Evolutionary conservation across 2,888 invertebrate genomes (phyloP), one percentile per base, ranked within the genome.

Genomic region (Philopedon plagiatum): DNA sequence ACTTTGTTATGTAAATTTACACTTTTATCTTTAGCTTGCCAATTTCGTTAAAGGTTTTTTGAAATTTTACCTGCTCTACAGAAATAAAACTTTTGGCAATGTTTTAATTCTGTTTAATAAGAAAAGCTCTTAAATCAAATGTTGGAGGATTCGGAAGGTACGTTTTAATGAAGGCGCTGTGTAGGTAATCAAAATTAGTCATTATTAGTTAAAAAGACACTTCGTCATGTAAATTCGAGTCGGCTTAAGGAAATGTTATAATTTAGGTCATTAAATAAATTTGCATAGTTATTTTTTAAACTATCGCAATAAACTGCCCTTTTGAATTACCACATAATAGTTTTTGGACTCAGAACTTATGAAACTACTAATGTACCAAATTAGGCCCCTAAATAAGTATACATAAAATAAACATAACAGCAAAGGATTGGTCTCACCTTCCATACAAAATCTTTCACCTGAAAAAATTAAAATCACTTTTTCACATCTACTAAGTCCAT

Each of bases 161-260:
- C n/a, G 13, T 56, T 54, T 56, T 23, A 71, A 71, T 54, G 41
- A 65, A 58, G 51, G 34, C 21, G 23, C 8, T 65, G 65, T 54
- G 41, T 61, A 51, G 51, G 34, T 15, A 39, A 57, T 34, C 26
- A 56, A 26, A 58, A 57, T 37, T 15, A 19, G 19, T 19, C 44
- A 19, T 44, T 44, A 19, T 44, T 19, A 44, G 44, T 44, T 44
- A 21, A 44, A n/a, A 44, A 19, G 21, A 44, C 21, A 44, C 49
- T 49, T 49, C 23, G 49, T 49, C 23, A 49, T 49, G 49, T n/a
- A 49, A 49, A 49, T 49, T n/a, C n/a, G 23, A 23, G 49, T 15
- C 18, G 49, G 23, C 13, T 46, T 49, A 49, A n/a, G 23, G 11
- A 49, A 49, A 49, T 23, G 23, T 49, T 23, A 49, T 23, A 23